phyloP scores from a whole-genome alignment of 2,113 vertebrate species.

The Stictonetta naevosa region DNA sequence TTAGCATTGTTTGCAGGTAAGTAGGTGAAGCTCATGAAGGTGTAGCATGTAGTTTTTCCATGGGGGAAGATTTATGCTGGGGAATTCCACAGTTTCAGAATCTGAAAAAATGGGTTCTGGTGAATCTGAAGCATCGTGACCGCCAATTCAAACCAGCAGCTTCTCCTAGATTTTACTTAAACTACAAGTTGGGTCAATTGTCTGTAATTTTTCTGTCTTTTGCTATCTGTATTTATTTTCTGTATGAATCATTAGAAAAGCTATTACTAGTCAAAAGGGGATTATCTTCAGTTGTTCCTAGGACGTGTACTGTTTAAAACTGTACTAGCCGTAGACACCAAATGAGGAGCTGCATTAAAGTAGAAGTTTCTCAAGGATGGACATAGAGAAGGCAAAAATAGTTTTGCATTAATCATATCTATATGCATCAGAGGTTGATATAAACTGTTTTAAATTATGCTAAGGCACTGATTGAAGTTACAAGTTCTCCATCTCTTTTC shows the following conservation, averaged over 20 bases:
- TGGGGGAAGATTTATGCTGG: neutral
- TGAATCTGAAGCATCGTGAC: neutral
- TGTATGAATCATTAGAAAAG: neutral
- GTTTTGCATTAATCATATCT: neutral
- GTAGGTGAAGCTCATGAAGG: neutral
- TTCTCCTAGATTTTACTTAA: neutral
- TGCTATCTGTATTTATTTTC: neutral
- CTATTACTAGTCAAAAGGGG: neutral
- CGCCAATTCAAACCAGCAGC: neutral
- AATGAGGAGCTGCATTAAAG: neutral
- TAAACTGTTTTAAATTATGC: neutral
- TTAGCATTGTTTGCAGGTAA: neutral
- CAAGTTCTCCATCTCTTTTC: neutral
- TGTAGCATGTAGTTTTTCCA: fast-evolving
- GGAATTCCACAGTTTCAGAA: neutral
- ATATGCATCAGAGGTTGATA: neutral
- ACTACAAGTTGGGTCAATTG: neutral
- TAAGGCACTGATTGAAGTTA: neutral
- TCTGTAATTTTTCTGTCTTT: neutral
- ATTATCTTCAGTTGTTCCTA: neutral
- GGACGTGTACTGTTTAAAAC: neutral
- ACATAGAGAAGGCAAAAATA: neutral
- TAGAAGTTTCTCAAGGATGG: neutral
- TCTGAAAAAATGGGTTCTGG: neutral
- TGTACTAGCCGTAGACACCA: neutral